phyloP scores from a whole-genome alignment of 2,797 vertebrate genomes.

The Leptoclinus maculatus region DNA sequence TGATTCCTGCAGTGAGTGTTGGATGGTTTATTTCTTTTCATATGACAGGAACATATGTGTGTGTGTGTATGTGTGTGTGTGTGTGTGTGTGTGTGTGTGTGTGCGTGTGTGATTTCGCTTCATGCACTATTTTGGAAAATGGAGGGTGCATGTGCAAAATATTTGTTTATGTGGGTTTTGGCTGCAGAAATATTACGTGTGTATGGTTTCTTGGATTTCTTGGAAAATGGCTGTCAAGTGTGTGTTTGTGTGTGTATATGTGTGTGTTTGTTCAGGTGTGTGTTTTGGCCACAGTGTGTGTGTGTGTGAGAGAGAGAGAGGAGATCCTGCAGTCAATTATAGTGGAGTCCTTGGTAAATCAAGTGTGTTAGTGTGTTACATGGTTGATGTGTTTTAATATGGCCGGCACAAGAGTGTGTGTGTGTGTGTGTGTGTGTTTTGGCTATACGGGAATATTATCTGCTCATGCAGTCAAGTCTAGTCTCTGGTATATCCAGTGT shows the following conservation, averaged over 20 bases:
- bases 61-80: neutral
- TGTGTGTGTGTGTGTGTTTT: neutral
- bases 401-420: neutral
- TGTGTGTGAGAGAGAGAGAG: neutral
- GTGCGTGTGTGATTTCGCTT: no score
- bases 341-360: constrained; percentile 11
- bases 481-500: neutral
- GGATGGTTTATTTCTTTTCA: neutral
- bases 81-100: neutral
- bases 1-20: neutral
- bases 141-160: neutral
- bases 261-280: neutral
- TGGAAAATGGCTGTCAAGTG: constrained; percentile 17
- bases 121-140: neutral
- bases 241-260: neutral
- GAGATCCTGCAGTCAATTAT: constrained; percentile 8
- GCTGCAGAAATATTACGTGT: neutral
- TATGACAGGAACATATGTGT: neutral
- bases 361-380: constrained; percentile 8
- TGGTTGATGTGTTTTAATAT: constrained; percentile 11
- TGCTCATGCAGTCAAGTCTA: neutral
- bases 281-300: neutral
- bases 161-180: neutral
- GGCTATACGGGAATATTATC: neutral
- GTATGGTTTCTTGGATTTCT: neutral